Conservation (phyloP, 1,140 invertebrate species). For the Notospermus geniculatus region DNA sequence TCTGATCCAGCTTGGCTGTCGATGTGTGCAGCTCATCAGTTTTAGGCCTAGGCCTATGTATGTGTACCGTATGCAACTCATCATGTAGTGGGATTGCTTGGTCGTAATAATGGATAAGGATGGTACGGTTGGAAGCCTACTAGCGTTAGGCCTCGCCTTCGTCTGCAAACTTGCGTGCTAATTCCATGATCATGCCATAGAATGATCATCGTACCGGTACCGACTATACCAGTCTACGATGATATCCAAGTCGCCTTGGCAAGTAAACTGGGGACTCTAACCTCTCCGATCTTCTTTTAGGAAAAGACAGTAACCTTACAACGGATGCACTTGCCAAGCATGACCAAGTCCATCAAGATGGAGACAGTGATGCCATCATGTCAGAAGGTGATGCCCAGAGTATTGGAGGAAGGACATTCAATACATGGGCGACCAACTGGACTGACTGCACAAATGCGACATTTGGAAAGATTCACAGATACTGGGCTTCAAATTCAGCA, state of each 20-base stretch:
- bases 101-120: too few relatives aligned
- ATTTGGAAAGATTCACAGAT: conserved; percentile 53
- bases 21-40: too few relatives aligned
- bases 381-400: conserved; percentile 64
- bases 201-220: not conserved
- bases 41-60: too few relatives aligned
- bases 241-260: not conserved
- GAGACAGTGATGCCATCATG: conserved; percentile 27
- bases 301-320: conserved; percentile 63
- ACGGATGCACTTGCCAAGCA: conserved; percentile 74
- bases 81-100: too few relatives aligned
- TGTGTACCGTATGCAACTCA: too few relatives aligned
- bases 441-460: conserved; percentile 80
- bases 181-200: not conserved
- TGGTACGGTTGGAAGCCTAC: too few relatives aligned
- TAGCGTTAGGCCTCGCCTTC: too few relatives aligned
- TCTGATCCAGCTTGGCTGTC: too few relatives aligned
- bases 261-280: not conserved
- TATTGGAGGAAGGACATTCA: conserved; percentile 60
- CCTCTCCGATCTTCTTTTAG: not conserved
- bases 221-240: not conserved
- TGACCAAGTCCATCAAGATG: conserved; percentile 60
- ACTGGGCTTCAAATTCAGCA: conserved; percentile 66
- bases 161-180: not conserved
- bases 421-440: conserved; percentile 86